Conservation (phyloP, 2,888 invertebrate genomes). For the Drosophila barbarae region DNA sequence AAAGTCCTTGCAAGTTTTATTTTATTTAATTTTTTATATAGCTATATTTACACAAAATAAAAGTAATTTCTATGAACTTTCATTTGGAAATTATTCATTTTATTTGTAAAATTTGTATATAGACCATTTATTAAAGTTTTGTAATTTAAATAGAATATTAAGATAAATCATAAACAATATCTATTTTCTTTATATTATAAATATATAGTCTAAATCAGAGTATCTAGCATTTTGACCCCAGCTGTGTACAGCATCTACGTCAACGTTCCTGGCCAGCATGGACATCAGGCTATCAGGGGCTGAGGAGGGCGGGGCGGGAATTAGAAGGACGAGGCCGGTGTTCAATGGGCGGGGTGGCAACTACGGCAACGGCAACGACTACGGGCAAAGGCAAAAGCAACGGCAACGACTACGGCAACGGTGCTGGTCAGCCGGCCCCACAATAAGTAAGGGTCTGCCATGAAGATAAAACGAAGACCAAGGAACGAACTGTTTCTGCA, state of each 20-base stretch:
- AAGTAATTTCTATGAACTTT: not conserved
- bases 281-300: conserved; percentile 36
- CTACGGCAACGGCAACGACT: conserved; percentile 6
- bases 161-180: too few species aligned
- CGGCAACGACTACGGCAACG: conserved; percentile 31
- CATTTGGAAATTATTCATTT: not conserved
- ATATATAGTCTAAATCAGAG: not conserved
- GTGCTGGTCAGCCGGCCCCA: conserved; percentile 64
- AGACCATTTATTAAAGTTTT: not conserved
- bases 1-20: not conserved
- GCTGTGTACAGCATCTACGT: conserved; percentile 31
- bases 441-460: conserved; percentile 75
- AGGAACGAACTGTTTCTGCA: conserved; percentile 76
- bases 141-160: not conserved
- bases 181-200: too few species aligned
- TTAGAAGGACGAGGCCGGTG: conserved; percentile 9
- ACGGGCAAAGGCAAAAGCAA: conserved; percentile 31
- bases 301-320: conserved; percentile 2
- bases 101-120: too few species aligned
- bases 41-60: too few species aligned
- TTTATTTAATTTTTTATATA: not conserved
- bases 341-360: conserved; percentile 15
- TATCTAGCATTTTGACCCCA: not conserved
- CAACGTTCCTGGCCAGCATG: conserved; percentile 39
- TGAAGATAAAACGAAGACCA: conserved; percentile 75